Evolutionary conservation across 1,140 invertebrate genomes (phyloP).

Genomic region (Bathynomus jamesi): DNA sequence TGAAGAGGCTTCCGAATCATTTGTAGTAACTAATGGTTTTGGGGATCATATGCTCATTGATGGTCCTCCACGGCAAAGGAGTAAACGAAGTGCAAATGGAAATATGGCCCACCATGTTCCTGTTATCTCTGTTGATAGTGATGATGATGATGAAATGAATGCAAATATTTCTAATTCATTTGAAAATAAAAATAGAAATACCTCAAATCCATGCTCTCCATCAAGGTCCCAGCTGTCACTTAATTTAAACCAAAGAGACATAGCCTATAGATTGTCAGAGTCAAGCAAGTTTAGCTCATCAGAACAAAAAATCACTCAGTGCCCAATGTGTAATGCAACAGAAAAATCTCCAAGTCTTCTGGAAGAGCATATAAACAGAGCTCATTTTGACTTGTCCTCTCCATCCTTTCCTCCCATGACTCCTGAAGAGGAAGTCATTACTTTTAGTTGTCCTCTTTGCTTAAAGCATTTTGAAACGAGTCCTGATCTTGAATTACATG

Average conservation of each 20-base stretch:
- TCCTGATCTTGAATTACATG: conserved; percentile 72
- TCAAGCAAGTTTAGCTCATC: background rate
- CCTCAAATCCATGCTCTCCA: conserved; percentile 46
- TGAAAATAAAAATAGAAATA: conserved; percentile 8
- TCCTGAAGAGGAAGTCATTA: conserved; percentile 22
- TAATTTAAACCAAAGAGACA: conserved; percentile 46
- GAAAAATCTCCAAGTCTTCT: conserved; percentile 63
- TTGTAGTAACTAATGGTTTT: conserved; percentile 48
- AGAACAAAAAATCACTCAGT: conserved; percentile 44
- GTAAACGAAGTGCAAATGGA: background rate
- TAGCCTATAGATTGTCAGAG: no score
- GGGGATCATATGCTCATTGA: conserved; percentile 46
- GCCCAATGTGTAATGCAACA: conserved; percentile 70
- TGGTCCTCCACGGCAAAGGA: background rate
- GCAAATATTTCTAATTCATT: conserved; percentile 27
- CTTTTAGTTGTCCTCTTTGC: conserved; percentile 60
- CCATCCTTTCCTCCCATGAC: conserved; percentile 53
- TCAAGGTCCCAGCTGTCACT: conserved; percentile 54
- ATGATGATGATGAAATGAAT: conserved; percentile 24
- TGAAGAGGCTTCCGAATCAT: conserved; percentile 45
- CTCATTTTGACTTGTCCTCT: conserved; percentile 75
- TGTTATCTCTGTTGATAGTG: conserved; percentile 22
- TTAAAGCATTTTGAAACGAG: conserved; percentile 60
- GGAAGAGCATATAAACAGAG: conserved; percentile 73
- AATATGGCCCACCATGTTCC: conserved; percentile 14